phyloP scores from a whole-genome alignment of 64 coral and sea anemone species.

The Dendrophyllia cribrosa region DNA sequence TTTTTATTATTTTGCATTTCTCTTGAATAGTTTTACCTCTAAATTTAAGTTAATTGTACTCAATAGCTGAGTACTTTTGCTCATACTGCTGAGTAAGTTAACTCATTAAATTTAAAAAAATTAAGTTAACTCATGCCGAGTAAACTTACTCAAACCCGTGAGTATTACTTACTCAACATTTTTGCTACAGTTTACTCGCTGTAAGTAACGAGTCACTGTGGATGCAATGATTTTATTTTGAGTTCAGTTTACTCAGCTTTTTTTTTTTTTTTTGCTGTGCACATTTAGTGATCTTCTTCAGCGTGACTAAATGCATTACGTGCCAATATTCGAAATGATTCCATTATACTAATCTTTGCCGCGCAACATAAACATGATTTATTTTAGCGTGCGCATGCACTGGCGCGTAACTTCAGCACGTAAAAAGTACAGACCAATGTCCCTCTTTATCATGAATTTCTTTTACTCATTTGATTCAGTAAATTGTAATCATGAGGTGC shows the following conservation, averaged over 20 bases:
- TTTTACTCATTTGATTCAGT: too few relatives aligned
- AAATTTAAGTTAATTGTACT: slow-evolving; percentile 14
- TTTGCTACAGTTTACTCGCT: not conserved
- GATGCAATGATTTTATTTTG: slow-evolving; percentile 35
- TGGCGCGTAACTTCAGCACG: too few relatives aligned
- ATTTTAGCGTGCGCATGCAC: too few relatives aligned
- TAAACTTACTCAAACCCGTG: not conserved
- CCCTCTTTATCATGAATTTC: too few relatives aligned
- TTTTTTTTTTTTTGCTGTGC: slow-evolving; percentile 1
- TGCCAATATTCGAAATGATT: too few relatives aligned
- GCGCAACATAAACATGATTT: too few relatives aligned
- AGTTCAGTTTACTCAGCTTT: not conserved
- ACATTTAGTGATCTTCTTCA: too few relatives aligned
- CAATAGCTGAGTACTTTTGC: not conserved
- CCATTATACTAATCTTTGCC: too few relatives aligned
- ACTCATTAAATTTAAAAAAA: not conserved
- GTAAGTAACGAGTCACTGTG: slow-evolving; percentile 6
- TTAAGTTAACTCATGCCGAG: not conserved
- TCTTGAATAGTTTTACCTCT: not conserved
- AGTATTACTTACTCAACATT: slow-evolving; percentile 7
- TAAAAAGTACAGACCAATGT: too few relatives aligned
- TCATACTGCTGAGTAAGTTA: not conserved
- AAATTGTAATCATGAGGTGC: too few relatives aligned
- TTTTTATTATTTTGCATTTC: slow-evolving; percentile 12
- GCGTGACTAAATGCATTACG: too few relatives aligned